Conservation (phyloP, 2,888 invertebrate genomes). For the Lutraria lutraria region DNA sequence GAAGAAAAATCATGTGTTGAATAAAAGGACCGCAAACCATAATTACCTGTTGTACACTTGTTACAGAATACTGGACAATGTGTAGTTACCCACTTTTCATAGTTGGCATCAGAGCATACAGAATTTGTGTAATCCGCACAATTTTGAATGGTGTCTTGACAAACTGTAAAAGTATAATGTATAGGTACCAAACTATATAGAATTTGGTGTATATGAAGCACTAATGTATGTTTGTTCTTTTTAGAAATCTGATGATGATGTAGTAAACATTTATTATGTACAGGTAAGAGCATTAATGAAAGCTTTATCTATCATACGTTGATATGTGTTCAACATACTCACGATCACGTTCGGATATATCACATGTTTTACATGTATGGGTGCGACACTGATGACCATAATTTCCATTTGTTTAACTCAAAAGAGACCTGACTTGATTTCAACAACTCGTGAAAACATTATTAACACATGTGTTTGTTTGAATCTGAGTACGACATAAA, state of each 20-base stretch:
- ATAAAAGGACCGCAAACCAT: neutral
- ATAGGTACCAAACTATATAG: neutral
- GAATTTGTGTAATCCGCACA: constrained; percentile 69
- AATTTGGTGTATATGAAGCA: neutral
- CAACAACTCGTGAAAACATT: too few species aligned
- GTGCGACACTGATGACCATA: too few species aligned
- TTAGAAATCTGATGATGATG: neutral
- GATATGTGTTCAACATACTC: neutral
- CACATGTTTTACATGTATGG: too few species aligned
- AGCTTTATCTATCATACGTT: neutral
- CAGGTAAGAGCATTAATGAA: neutral
- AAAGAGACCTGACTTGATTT: too few species aligned
- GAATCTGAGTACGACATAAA: neutral
- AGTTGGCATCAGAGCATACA: constrained; percentile 67
- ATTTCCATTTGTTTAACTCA: too few species aligned
- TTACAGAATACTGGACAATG: constrained; percentile 74
- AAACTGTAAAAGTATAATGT: neutral
- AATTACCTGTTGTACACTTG: constrained; percentile 60
- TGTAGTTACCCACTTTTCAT: constrained; percentile 70
- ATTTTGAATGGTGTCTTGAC: constrained; percentile 64
- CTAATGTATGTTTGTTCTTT: neutral
- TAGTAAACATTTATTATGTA: neutral
- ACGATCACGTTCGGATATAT: too few species aligned
- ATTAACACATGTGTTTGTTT: neutral
- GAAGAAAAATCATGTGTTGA: neutral